phyloP scores from a whole-genome alignment of 1,140 invertebrate genomes.

The Hydropsyche tenuis region DNA sequence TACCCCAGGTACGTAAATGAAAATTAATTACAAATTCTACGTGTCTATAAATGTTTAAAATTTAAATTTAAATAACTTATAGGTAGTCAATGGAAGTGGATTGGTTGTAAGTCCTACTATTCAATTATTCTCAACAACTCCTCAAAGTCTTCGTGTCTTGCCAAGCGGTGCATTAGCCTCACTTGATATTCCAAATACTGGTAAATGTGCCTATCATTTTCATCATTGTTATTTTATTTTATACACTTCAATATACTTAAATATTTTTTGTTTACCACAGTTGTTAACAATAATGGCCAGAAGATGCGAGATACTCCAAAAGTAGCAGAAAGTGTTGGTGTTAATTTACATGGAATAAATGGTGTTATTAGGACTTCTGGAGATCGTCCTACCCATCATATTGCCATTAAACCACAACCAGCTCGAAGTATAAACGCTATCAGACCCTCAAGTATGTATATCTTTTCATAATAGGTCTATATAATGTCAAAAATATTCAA shows the following conservation, averaged over 20 bases:
- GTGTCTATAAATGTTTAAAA: too few species aligned
- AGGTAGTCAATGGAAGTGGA: constrained; percentile 58
- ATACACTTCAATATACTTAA: not conserved
- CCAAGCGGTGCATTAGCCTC: constrained; percentile 50
- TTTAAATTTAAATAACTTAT: constrained; percentile 30
- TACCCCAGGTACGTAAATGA: constrained; percentile 60
- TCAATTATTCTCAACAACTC: constrained; percentile 56
- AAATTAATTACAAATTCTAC: too few species aligned
- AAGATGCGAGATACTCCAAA: constrained; percentile 42
- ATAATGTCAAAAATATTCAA: not conserved
- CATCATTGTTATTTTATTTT: not conserved
- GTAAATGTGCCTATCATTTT: constrained; percentile 28
- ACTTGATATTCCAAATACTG: constrained; percentile 47
- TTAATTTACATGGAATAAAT: constrained; percentile 13
- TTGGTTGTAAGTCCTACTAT: constrained; percentile 56
- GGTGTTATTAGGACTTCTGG: constrained; percentile 14
- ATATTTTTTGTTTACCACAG: constrained; percentile 26
- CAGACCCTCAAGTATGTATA: constrained; percentile 41
- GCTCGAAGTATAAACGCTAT: constrained; percentile 30
- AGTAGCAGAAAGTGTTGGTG: constrained; percentile 39
- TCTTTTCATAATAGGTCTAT: not conserved
- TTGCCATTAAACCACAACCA: constrained; percentile 49
- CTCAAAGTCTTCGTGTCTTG: constrained; percentile 57
- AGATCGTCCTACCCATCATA: constrained; percentile 30
- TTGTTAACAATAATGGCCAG: constrained; percentile 47